Evolutionary conservation across 2,113 vertebrate genomes (phyloP), one percentile per base, ranked within the genome.

Genomic region (Cyanoliseus patagonus): DNA sequence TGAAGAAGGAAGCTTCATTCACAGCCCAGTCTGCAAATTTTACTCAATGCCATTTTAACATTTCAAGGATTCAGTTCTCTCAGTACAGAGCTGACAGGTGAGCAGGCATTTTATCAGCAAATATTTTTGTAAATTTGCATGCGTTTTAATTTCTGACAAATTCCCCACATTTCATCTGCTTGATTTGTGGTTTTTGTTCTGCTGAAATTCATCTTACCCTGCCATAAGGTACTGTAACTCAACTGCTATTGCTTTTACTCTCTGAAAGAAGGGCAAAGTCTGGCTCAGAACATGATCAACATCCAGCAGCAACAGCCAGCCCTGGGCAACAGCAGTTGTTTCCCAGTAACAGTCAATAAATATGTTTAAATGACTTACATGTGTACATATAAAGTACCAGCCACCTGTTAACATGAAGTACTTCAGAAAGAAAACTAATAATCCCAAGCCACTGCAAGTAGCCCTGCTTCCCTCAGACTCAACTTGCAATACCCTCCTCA

Each of bases 211-310:
- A 68, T 79, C 44, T 55, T 63, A 78, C 10, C 31, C 27, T 73
- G 39, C 27, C 25, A 33, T 19, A 75, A 67, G 8, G 9, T 66
- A 83, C 2, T 31, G 10, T 27, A 76, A 61, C 31, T 84, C 64
- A 75, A 20, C 23, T 72, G 49, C 35, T 86, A 49, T 2, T 64
- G 73, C 64, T 88, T 89, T 76, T 63, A 42, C 28, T 73, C 33
- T 57, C 69, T 30, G 25, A 94, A 89, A n/a, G 0, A 2, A 91
- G 70, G 68, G 57, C 84, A 91, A 96, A 95, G 87, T 80, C 87
- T 93, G 59, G 18, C 28, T 85, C 42, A 64, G 79, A 70, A 88
- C 0, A 2, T 1, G 23, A 92, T 75, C 23, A 75, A 81, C 9
- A 24, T 3, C 42, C 41, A 68, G 42, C n/a, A 91, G 59, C 42